These are phyloP conservation scores for Trichomycterus rosablanca DNA, from an alignment of 2,113 vertebrate species.

Conservation along the genomic window DNA sequence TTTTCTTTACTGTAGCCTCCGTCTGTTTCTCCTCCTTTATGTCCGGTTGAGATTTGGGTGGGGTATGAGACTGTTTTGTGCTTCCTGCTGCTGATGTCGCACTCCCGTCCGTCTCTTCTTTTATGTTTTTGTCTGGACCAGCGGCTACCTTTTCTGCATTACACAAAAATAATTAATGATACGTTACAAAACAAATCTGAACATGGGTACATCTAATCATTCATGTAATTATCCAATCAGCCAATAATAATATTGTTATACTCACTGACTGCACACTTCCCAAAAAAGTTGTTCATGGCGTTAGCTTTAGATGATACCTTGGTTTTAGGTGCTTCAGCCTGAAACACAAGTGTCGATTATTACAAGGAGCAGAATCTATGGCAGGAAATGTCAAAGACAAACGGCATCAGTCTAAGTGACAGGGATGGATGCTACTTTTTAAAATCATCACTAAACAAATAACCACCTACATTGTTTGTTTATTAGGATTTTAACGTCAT, in stretches of 20 bases:
- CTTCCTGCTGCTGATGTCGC: constrained; percentile 43
- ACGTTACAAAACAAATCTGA: not conserved
- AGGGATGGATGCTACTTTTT: too few relatives aligned
- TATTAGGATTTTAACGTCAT: too few relatives aligned
- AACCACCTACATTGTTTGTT: too few relatives aligned
- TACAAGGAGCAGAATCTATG: not conserved
- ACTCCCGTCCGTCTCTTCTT: constrained; percentile 44
- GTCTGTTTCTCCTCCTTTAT: constrained; percentile 55
- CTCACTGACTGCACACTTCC: constrained; percentile 82
- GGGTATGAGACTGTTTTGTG: constrained; percentile 45
- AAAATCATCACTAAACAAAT: too few relatives aligned
- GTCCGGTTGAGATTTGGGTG: constrained; percentile 52
- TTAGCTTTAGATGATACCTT: constrained; percentile 71
- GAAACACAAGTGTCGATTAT: constrained; percentile 43
- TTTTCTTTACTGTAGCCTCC: constrained; percentile 18
- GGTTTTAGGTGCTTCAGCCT: constrained; percentile 70
- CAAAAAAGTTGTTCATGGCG: constrained; percentile 82
- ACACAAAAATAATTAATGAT: too few relatives aligned
- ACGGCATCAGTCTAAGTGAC: too few relatives aligned
- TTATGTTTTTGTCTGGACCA: constrained; percentile 44
- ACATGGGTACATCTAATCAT: too few relatives aligned
- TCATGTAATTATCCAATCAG: too few relatives aligned
- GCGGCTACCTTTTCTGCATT: not conserved
- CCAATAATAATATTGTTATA: too few relatives aligned
- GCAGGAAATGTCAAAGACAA: too few relatives aligned